phyloP scores from a whole-genome alignment of 2,888 invertebrate genomes.

The Patella caerulea region DNA sequence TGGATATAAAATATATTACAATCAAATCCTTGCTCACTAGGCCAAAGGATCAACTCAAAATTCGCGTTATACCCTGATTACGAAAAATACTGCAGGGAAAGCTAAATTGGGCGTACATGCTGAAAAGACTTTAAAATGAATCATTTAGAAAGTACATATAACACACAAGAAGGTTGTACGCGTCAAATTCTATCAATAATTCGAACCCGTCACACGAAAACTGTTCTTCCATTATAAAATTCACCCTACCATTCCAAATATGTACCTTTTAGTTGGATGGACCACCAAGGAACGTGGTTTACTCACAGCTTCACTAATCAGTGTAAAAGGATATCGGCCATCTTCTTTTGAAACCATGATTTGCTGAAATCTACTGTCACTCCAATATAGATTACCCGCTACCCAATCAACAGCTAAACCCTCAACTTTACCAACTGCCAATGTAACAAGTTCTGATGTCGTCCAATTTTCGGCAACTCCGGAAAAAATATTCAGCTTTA shows the following conservation, averaged over 20 bases:
- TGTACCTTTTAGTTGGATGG: conserved; percentile 31
- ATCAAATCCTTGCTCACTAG: neutral
- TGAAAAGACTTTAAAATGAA: no score
- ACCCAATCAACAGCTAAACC: conserved; percentile 35
- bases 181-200: no score
- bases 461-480: conserved; percentile 3
- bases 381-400: conserved; percentile 32
- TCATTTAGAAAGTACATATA: no score
- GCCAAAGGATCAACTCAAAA: neutral
- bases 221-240: no score
- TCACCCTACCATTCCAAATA: no score
- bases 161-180: no score
- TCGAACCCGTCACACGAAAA: no score
- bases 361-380: conserved; percentile 23
- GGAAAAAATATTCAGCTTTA: conserved; percentile 1
- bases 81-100: no score
- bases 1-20: neutral
- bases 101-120: no score
- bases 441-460: neutral
- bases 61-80: neutral
- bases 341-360: conserved; percentile 25
- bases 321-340: conserved; percentile 20
- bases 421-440: neutral
- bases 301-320: conserved; percentile 25
- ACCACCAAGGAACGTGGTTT: conserved; percentile 30